Conservation (phyloP, 2,888 invertebrate genomes). For the Crematogaster levior region DNA sequence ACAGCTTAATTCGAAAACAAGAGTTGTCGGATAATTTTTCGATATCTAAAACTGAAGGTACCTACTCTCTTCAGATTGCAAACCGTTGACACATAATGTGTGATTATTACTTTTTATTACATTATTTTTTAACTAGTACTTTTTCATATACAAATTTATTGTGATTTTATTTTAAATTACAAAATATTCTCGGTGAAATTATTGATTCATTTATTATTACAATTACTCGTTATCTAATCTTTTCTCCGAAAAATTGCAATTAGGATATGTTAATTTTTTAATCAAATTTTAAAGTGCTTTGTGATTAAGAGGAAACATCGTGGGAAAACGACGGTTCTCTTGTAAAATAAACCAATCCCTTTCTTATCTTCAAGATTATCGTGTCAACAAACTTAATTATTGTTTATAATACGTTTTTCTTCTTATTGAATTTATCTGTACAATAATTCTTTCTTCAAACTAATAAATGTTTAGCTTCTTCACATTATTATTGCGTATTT, state of each 20-base stretch:
- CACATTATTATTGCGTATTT: background rate
- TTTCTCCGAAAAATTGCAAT: background rate
- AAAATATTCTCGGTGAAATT: background rate
- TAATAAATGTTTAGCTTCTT: background rate
- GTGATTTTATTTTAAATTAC: background rate
- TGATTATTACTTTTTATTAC: background rate
- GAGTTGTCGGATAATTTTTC: background rate
- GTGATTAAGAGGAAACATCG: background rate
- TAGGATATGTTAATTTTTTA: background rate
- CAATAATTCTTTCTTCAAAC: background rate
- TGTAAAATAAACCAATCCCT: background rate
- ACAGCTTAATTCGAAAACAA: background rate
- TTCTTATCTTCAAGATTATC: background rate
- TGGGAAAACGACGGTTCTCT: background rate
- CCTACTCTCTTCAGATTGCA: background rate
- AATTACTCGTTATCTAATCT: background rate
- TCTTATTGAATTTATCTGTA: background rate
- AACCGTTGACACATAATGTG: background rate
- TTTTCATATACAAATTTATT: background rate
- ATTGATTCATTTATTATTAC: background rate
- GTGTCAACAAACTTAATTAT: constrained; percentile 20
- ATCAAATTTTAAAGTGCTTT: background rate
- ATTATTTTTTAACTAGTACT: no score
- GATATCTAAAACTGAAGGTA: background rate
- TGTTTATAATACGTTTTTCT: background rate